Conservation (phyloP, 2,113 vertebrate species). For the Tapirus terrestris region DNA sequence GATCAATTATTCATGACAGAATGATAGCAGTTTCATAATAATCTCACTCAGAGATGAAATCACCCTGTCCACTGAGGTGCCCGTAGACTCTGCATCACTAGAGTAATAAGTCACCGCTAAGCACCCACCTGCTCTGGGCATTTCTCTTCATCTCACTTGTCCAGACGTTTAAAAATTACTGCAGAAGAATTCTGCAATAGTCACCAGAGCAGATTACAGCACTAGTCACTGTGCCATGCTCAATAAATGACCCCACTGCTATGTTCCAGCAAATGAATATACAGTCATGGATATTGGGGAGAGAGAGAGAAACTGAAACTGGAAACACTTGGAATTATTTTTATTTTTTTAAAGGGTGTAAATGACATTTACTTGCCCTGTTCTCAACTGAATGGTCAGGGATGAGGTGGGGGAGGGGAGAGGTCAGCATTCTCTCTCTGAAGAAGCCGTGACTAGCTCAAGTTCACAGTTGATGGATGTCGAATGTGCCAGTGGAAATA, state of each 20-base stretch:
- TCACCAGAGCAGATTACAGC: conserved; percentile 20
- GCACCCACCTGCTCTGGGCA: conserved; percentile 55
- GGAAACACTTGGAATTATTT: not conserved
- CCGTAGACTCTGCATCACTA: conserved; percentile 34
- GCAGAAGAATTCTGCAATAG: conserved; percentile 42
- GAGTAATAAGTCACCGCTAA: conserved; percentile 80
- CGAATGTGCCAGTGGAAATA: conserved; percentile 57
- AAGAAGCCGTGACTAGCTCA: conserved; percentile 1
- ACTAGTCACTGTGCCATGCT: not conserved
- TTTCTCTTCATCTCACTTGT: conserved; percentile 73
- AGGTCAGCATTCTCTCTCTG: not conserved
- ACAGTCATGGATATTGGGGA: not conserved
- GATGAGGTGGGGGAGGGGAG: not conserved
- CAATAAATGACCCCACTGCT: conserved; percentile 45
- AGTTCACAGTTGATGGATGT: conserved; percentile 67
- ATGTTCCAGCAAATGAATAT: conserved; percentile 17
- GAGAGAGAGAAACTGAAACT: not conserved
- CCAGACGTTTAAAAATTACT: conserved; percentile 56
- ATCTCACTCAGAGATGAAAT: conserved; percentile 70
- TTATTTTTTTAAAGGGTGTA: not conserved
- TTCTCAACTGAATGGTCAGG: not conserved
- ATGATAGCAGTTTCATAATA: conserved; percentile 78
- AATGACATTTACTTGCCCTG: not conserved
- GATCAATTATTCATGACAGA: conserved; percentile 81
- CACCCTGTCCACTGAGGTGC: conserved; percentile 56